Evolutionary conservation across 2,888 invertebrate species (phyloP).

Genomic region (Tribolium freemani): DNA sequence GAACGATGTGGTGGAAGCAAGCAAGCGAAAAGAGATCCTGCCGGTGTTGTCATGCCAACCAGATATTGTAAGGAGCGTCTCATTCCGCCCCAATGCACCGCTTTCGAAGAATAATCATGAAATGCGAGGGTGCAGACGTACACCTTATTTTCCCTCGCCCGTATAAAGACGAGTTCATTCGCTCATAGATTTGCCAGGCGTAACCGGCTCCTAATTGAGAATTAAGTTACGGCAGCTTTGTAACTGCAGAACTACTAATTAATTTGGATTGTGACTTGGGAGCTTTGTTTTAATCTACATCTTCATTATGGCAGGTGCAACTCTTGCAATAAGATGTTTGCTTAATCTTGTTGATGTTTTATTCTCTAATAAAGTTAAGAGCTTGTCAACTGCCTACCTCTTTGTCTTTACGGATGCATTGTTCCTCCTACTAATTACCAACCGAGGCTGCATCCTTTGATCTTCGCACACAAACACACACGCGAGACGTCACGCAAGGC

Average conservation of each 20-base stretch:
- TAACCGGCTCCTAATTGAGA: constrained; percentile 54
- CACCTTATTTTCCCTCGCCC: constrained; percentile 53
- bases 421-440: constrained; percentile 28
- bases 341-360: constrained; percentile 50
- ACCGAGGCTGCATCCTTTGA: constrained; percentile 10
- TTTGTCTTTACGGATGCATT: constrained; percentile 32
- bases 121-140: constrained; percentile 57
- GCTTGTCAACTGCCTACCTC: constrained; percentile 36
- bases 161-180: constrained; percentile 47
- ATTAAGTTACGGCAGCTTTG: constrained; percentile 57
- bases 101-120: constrained; percentile 60
- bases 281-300: constrained; percentile 57
- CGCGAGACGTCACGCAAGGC: too few species aligned
- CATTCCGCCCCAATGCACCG: constrained; percentile 56
- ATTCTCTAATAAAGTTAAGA: constrained; percentile 44
- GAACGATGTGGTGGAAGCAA: constrained; percentile 53
- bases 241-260: constrained; percentile 58
- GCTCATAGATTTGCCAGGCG: constrained; percentile 48
- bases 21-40: constrained; percentile 55
- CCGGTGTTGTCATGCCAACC: constrained; percentile 62
- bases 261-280: constrained; percentile 57
- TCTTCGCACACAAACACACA: neutral
- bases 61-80: constrained; percentile 57
- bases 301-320: constrained; percentile 56
- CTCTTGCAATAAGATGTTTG: constrained; percentile 52